Base-by-base conservation (phyloP, 2,888 invertebrate genomes). In the Acanthopleura granulata region DNA sequence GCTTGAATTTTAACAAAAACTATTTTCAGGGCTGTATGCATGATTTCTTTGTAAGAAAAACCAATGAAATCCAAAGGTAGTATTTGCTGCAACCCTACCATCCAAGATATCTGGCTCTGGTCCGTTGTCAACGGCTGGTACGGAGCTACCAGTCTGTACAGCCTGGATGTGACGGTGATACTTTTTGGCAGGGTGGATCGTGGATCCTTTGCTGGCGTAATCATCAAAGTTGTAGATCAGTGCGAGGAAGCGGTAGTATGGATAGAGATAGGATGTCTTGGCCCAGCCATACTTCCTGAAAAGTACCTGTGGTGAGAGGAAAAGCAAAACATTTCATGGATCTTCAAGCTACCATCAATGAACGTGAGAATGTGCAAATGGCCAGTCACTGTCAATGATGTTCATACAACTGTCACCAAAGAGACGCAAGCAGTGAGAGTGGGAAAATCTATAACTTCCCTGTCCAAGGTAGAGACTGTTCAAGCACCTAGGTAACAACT, bases 221-320 rank as follows among this genome's bases (percentile, higher is more conserved):
- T 89, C 88, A 70, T 89, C 89, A 76, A 89, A 87, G 82, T 89
- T 84, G 77, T 84, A 87, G 57, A 81, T 82, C 30, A 78, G 77
- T 0, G 88, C 82, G 49, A 85, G 76, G 66, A 81, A 75, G 61
- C 89, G 85, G 79, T 89, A 89, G 79, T 85, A 83, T 12, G 89
- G 88, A 76, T 78, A 84, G 69, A 87, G 76, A 78, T 87, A 89
- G 1, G 83, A 81, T 0, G 82, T 82, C 82, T 89, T 89, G 73
- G 81, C 78, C 89, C 89, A 89, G 50, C 89, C 89, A 75, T 89
- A 89, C 75, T 86, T 87, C 61, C 88, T 78, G 86, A 89, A 89
- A 75, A 89, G 76, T 12, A 88, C 77, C 89, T 89, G 81, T 4
- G 74, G 69, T 72, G 73, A 71, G 62, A 73, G 73, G 9, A 40